Conservation (phyloP, 2,113 vertebrate genomes). For the Microtus pennsylvanicus region DNA sequence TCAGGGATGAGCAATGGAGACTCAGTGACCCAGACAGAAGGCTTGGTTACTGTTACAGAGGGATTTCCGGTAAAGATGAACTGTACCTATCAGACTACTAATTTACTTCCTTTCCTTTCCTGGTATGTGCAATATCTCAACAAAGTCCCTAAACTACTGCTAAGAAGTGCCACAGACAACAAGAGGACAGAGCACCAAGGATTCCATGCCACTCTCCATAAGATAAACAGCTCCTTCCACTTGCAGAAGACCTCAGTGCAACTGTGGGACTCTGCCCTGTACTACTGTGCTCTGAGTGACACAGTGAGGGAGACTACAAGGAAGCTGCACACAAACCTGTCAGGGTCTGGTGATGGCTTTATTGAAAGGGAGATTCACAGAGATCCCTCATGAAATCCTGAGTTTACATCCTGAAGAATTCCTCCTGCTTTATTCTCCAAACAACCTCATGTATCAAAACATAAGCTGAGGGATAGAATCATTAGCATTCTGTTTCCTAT, state of each 20-base stretch:
- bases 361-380: too few species aligned
- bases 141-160: slow-evolving; percentile 10
- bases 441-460: too few species aligned
- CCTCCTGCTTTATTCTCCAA: too few species aligned
- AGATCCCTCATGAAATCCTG: too few species aligned
- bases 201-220: neutral
- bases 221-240: slow-evolving; percentile 37
- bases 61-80: slow-evolving; percentile 9
- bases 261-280: slow-evolving; percentile 54
- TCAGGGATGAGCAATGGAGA: slow-evolving; percentile 38
- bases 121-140: slow-evolving; percentile 66
- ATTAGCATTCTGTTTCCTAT: too few species aligned
- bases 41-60: neutral
- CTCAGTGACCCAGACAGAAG: slow-evolving; percentile 44
- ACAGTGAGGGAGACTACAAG: slow-evolving; percentile 51
- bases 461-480: too few species aligned
- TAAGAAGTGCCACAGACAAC: accelerated
- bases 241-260: slow-evolving; percentile 49
- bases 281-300: slow-evolving; percentile 66
- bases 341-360: too few species aligned
- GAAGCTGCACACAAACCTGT: slow-evolving; percentile 36
- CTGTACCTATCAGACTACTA: neutral
- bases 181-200: neutral
- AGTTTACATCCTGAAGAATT: too few species aligned
- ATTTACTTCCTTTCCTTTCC: neutral